phyloP scores from a whole-genome alignment of 64 coral and sea anemone genomes.

The Pachyseris speciosa region DNA sequence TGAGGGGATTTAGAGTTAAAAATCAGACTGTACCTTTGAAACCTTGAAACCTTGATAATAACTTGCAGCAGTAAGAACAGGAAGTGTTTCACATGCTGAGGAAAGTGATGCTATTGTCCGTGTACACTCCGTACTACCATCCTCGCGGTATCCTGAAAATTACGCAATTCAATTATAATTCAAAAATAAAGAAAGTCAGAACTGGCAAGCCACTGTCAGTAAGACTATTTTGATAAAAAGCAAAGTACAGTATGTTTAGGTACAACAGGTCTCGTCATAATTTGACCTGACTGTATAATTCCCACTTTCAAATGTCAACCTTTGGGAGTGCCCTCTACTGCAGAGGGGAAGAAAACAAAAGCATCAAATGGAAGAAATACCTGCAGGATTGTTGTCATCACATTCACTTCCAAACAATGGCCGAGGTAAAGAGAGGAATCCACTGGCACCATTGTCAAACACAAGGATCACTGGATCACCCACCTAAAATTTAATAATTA shows the following conservation, averaged over 20 bases:
- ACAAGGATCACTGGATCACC: slow-evolving; percentile 86
- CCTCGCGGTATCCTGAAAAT: slow-evolving; percentile 74
- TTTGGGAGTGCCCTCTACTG: too few relatives aligned
- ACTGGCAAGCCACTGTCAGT: too few relatives aligned
- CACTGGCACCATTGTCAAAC: slow-evolving; percentile 88
- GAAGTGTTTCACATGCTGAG: slow-evolving; percentile 55
- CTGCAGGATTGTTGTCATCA: slow-evolving; percentile 92
- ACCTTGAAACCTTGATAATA: slow-evolving; percentile 86
- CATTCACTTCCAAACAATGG: slow-evolving; percentile 68
- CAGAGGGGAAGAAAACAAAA: too few relatives aligned
- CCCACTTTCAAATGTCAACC: too few relatives aligned
- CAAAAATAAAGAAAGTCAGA: too few relatives aligned
- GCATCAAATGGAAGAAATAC: background rate
- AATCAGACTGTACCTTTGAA: slow-evolving; percentile 48
- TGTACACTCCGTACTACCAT: slow-evolving; percentile 77
- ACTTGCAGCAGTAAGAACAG: slow-evolving; percentile 74
- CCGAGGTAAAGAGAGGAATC: slow-evolving; percentile 79
- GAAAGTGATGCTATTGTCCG: slow-evolving; percentile 61
- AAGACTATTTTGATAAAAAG: too few relatives aligned
- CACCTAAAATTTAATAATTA: slow-evolving; percentile 45
- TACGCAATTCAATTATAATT: background rate
- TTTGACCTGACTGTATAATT: too few relatives aligned
- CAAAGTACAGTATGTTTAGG: too few relatives aligned
- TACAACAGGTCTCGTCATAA: too few relatives aligned
- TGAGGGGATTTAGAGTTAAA: background rate